Conservation (phyloP, 1,140 invertebrate species). For the Diuraphis noxia region DNA sequence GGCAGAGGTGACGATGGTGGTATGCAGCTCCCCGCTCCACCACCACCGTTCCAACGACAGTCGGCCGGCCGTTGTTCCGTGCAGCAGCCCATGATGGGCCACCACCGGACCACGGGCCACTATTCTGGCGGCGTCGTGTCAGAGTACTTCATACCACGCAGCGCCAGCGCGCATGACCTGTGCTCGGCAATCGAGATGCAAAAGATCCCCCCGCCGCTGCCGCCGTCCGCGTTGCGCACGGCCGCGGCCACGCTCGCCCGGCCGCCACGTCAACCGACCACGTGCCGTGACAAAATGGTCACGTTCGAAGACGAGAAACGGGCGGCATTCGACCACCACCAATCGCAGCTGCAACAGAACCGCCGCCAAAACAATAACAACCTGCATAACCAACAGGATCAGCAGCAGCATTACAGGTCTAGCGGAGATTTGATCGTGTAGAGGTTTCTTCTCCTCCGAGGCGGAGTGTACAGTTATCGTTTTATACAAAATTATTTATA, state of each 20-base stretch:
- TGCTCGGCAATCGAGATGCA: conserved; percentile 65
- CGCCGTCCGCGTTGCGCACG: conserved; percentile 59
- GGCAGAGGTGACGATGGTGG: conserved; percentile 57
- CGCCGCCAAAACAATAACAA: not conserved
- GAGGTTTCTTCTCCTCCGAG: not conserved
- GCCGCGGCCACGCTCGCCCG: conserved; percentile 58
- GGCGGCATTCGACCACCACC: not conserved
- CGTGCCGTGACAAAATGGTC: conserved; percentile 74
- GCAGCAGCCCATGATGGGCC: conserved; percentile 59
- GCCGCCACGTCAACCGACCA: conserved; percentile 61
- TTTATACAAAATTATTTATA: not conserved
- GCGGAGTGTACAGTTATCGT: not conserved
- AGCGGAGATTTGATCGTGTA: conserved; percentile 24
- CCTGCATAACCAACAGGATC: not conserved
- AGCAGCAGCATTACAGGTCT: not conserved
- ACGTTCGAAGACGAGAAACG: conserved; percentile 75
- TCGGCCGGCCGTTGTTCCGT: conserved; percentile 69
- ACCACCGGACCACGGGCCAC: not conserved
- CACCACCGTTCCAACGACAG: conserved; percentile 65
- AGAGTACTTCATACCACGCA: conserved; percentile 80
- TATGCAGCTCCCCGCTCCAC: conserved; percentile 60
- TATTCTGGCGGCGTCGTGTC: conserved; percentile 59
- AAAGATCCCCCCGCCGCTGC: conserved; percentile 64
- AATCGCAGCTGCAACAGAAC: not conserved
- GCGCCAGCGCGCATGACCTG: conserved; percentile 78